Base-by-base conservation (phyloP, 2,797 vertebrate species). In the Emydoidea blandingii region DNA sequence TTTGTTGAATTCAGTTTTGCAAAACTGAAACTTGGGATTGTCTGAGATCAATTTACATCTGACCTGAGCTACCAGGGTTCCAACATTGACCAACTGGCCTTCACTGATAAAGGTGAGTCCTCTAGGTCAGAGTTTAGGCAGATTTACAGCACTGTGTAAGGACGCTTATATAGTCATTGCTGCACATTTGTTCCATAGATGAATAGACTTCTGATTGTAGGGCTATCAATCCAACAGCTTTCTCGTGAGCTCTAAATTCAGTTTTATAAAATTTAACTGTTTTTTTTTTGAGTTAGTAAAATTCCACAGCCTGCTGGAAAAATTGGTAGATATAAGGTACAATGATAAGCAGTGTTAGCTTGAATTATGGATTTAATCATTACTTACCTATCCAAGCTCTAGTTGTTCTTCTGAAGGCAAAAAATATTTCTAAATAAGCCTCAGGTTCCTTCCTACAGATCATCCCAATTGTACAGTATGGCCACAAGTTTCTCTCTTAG, bases 401-500 rank as follows among this genome's bases (percentile, higher is more conserved):
- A 29, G 5, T n/a, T 53, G 7, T 85, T 54, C 5, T 29, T 47
- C 47, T 49, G 18, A 76, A 56, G 27, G 68, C 68, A 85, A 14
- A 85, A 84, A 44, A n/a, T 25, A 34, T 83, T 47, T 62, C 29
- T 62, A 14, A 74, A n/a, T 18, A 78, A 78, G 74, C 44, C 27
- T 49, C 27, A 78, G 44, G 27, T 5, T 78, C 74, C 74, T 29
- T 78, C 54, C 84, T 25, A 34, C 4, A 18, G 23, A 18, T 94
- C 94, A 37, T 49, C 91, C 93, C 19, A 31, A 23, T 11, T 78
- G 14, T 86, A 91, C 52, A n/a, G 47, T 90, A 89, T 59, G 83
- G 81, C 82, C 91, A 12, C 54, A 85, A 91, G 85, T 12, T 83
- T 87, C 92, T 93, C 82, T 59, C 31, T 84, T 94, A 87, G 29